Evolutionary conservation across 2,113 vertebrate genomes (phyloP).

Genomic region (Empidonax traillii): DNA sequence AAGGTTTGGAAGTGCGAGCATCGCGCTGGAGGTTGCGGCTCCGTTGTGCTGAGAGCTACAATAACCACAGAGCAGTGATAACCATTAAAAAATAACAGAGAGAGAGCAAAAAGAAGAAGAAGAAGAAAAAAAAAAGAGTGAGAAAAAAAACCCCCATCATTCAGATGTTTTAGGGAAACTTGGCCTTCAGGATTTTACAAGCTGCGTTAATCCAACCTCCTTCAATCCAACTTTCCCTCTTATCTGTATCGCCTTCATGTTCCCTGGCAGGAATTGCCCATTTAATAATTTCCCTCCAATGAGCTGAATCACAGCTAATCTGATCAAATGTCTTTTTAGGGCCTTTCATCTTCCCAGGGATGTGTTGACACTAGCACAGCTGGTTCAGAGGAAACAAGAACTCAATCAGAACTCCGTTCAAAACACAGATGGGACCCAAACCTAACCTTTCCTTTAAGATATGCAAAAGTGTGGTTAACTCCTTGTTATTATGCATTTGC

Average conservation of each 20-base stretch:
- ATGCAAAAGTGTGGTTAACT: conserved; percentile 58
- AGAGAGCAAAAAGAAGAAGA: background rate
- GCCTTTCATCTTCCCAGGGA: conserved; percentile 65
- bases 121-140: rapidly evolving
- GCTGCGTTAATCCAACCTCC: background rate
- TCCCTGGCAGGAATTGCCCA: conserved; percentile 53
- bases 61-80: rapidly evolving
- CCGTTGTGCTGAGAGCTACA: background rate
- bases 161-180: background rate
- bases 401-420: conserved; percentile 48
- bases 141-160: rapidly evolving
- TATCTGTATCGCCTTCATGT: conserved; percentile 24
- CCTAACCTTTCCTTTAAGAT: conserved; percentile 60
- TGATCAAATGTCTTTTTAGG: conserved; percentile 58
- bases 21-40: rapidly evolving
- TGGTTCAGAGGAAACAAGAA: conserved; percentile 65
- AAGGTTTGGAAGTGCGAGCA: background rate
- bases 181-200: conserved; percentile 23
- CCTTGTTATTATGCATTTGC: conserved; percentile 51
- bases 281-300: conserved; percentile 67
- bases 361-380: conserved; percentile 56
- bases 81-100: background rate
- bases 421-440: conserved; percentile 59
- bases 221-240: conserved; percentile 11
- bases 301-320: conserved; percentile 62